Base-by-base conservation (phyloP, 2,888 invertebrate genomes). In the Torymus auratus region DNA sequence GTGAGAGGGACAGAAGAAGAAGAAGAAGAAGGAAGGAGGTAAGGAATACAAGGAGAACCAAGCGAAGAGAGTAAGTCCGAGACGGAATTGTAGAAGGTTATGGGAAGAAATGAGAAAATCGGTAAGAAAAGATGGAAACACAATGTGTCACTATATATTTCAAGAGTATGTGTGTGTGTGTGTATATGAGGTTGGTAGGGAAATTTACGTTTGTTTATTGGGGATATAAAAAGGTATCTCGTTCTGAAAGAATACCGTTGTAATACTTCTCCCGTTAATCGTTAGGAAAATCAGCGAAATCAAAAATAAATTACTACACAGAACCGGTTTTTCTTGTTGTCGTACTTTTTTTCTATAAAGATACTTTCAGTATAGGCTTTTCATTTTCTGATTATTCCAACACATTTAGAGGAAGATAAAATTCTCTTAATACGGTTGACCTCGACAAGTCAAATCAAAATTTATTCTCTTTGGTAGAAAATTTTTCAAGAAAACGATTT, bases 251-350 rank as follows among this genome's bases (percentile, higher is more conserved):
- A 28, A 14, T 15, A 5, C 70, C 56, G 58, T 58, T 58, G 11
- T 41, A 11, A 10, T 41, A 14, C 17, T 52, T 64, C 15, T 56
- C 14, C 15, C 69, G 56, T 41, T 56, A 13, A 28, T 28, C 28
- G 28, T 28, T 28, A 3, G 17, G 23, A 67, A 67, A 67, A 55
- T 67, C 23, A 2, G 20, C 28, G 20, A 12, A 55, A 4, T 60
- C 58, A 7, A 56, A 69, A 56, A 58, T 70, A 14, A 28, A 70
- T 13, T 2, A 14, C 4, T 20, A 20, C 17, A 62, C 17, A 62
- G 50, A 56, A 65, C 64, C 23, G 17, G 55, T 64, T 73, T 64
- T 17, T 73, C 41, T 55, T 41, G 55, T 41, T 28, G 70, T 11
- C n/a, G 15, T 60, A 58, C 53, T 41, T 14, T 13, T 20, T 62